Evolutionary conservation across 2,113 vertebrate genomes (phyloP).

Genomic region (Xiphias gladius): DNA sequence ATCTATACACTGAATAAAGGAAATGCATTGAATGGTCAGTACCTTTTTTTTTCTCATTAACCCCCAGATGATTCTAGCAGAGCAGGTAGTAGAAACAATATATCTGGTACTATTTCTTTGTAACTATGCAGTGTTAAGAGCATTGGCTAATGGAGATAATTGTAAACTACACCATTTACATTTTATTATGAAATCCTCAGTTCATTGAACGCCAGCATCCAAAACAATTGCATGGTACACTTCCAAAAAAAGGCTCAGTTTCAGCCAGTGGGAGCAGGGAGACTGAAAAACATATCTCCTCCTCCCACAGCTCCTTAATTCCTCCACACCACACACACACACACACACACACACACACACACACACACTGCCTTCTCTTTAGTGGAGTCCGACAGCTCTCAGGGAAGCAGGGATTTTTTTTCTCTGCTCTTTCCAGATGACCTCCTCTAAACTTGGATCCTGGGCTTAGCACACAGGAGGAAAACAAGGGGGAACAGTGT

Average conservation of each 20-base stretch:
- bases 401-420: constrained; percentile 58
- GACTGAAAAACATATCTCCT: constrained; percentile 63
- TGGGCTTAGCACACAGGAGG: constrained; percentile 78
- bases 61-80: background rate
- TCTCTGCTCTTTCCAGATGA: constrained; percentile 82
- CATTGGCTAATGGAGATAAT: constrained; percentile 25
- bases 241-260: constrained; percentile 62
- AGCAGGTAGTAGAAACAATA: background rate
- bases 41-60: background rate
- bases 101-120: background rate
- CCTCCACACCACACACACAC: constrained; percentile 27
- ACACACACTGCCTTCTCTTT: constrained; percentile 40
- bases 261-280: constrained; percentile 70
- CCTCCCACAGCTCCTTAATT: constrained; percentile 58
- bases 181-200: constrained; percentile 50
- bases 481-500: constrained; percentile 81
- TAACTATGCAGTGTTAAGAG: constrained; percentile 8
- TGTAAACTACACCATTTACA: constrained; percentile 47
- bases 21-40: background rate
- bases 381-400: constrained; percentile 65
- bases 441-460: constrained; percentile 77
- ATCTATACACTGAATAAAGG: background rate
- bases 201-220: constrained; percentile 25
- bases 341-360: constrained; percentile 34
- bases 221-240: constrained; percentile 56